Evolutionary conservation across 2,113 vertebrate genomes (phyloP).

Genomic region (Talpa occidentalis): DNA sequence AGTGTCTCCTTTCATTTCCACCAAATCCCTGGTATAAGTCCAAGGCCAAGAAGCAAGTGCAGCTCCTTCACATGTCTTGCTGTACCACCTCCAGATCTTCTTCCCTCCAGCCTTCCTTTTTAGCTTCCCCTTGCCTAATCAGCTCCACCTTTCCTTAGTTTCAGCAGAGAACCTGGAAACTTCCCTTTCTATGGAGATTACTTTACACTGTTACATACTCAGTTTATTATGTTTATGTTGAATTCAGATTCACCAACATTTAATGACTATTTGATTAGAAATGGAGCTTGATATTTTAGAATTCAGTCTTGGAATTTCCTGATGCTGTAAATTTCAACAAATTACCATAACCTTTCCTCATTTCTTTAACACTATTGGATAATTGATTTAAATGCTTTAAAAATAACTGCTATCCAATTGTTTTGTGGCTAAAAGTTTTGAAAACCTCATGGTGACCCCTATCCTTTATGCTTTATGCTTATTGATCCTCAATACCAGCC

Average conservation of each 20-base stretch:
- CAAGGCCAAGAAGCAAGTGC: no score
- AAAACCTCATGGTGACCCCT: background rate
- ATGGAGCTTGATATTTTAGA: background rate
- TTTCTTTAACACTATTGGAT: background rate
- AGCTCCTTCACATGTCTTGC: no score
- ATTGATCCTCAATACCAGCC: background rate
- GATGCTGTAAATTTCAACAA: background rate
- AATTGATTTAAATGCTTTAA: background rate
- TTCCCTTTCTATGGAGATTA: no score
- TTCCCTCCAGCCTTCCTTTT: no score
- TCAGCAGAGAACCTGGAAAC: no score
- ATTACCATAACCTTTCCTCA: background rate
- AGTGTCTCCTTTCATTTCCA: no score
- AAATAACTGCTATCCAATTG: background rate
- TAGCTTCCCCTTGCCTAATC: no score
- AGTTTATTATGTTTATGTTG: background rate
- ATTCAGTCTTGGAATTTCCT: background rate
- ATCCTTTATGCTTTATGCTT: background rate
- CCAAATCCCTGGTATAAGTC: no score
- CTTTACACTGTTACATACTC: background rate
- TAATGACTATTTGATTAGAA: background rate
- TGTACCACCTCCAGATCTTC: no score
- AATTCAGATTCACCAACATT: background rate
- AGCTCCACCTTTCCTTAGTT: no score
- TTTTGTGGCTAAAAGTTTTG: background rate